Evolutionary conservation across 2,888 invertebrate genomes (phyloP), one percentile per base, ranked within the genome.

Genomic region (Pelosia muscerda): DNA sequence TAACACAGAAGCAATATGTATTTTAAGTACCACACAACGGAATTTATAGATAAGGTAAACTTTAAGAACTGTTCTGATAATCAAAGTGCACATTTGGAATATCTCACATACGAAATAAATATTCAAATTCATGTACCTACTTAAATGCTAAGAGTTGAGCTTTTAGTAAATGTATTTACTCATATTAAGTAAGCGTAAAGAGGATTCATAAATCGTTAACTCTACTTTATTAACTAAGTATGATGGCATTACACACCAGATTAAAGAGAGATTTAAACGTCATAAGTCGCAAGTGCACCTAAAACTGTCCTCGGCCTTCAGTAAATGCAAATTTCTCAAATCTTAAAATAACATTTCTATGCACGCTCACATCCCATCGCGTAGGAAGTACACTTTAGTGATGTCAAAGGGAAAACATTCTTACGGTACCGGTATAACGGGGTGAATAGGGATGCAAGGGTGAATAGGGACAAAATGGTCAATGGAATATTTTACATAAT

Each of bases 131-230:
- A 81, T 82, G 66, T 84, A 34, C 34, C 59, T 59, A 34, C 34
- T 38, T 59, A 82, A 81, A 79, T 80, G 81, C 81, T 86, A 86
- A 83, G 83, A 82, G 85, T 84, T 84, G 83, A 84, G 88, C 89
- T 89, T 88, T 82, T 87, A 88, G 84, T 84, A 79, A 82, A 82
- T 79, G 81, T 85, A 82, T 82, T 78, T 82, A 84, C 73, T 81
- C 70, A 82, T 74, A 72, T 72, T 75, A 70, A 69, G 60, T 76
- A 79, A 78, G 82, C 63, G 67, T 74, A 71, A 75, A 77, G 72
- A 65, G 31, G 61, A 72, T 69, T 74, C 68, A 71, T 78, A 75
- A 54, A 79, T 74, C 69, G 74, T 75, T 80, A 82, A 75, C 73
- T 81, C 73, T 84, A 79, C 66, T 55, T 70, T 73, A 67, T 56